Percentiles rank a stretch among this genome's conserved stretches.
Evolutionary conservation across 2,888 invertebrate species (phyloP).

Genomic region (Apotomis turbidana): DNA sequence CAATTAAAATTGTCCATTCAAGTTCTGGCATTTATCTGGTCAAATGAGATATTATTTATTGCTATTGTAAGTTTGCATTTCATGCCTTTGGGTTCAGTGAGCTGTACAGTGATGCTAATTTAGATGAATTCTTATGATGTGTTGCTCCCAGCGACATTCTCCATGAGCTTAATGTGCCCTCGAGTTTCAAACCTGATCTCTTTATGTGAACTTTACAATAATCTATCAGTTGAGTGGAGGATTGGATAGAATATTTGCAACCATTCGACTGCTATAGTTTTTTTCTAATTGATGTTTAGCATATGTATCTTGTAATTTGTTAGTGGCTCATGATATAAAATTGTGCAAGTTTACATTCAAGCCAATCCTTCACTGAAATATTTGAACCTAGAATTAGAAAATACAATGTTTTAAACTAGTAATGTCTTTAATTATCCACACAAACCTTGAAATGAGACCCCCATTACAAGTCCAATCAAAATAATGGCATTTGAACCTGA

Average conservation of each 20-base stretch:
- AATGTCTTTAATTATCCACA: constrained; percentile 50
- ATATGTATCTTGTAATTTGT: constrained; percentile 45
- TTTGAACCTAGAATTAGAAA: constrained; percentile 77
- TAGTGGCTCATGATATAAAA: constrained; percentile 48
- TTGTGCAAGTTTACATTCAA: constrained; percentile 50
- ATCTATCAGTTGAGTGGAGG: constrained; percentile 62
- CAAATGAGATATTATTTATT: constrained; percentile 77
- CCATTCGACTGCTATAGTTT: constrained; percentile 46
- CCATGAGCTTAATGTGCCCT: constrained; percentile 69
- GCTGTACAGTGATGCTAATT: constrained; percentile 62
- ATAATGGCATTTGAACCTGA: too few species aligned
- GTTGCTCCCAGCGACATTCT: constrained; percentile 48
- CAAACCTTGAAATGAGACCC: constrained; percentile 23
- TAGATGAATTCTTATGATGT: constrained; percentile 49
- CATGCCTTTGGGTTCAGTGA: constrained; percentile 69
- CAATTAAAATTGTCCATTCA: constrained; percentile 81
- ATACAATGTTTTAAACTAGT: constrained; percentile 74
- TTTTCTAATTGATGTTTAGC: constrained; percentile 49
- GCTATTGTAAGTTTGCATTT: constrained; percentile 76
- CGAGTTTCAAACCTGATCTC: constrained; percentile 74
- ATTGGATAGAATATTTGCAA: constrained; percentile 60
- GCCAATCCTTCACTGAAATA: constrained; percentile 68
- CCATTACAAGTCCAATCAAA: too few species aligned
- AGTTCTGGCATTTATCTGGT: constrained; percentile 78
- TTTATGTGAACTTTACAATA: constrained; percentile 78